Evolutionary conservation across 2,888 invertebrate genomes (phyloP).

Genomic region (Lampropteryx suffumata): DNA sequence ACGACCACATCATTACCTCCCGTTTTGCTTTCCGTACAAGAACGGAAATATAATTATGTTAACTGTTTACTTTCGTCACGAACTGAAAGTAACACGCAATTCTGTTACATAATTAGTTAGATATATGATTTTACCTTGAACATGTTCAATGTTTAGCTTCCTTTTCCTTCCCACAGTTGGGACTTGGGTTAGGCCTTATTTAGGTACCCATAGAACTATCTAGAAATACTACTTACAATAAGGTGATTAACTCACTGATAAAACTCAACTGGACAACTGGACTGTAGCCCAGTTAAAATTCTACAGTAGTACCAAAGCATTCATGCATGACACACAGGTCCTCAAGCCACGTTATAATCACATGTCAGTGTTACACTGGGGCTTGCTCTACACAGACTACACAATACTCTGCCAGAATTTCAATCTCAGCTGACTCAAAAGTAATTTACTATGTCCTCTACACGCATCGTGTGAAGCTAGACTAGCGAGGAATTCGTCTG

Average conservation of each 20-base stretch:
- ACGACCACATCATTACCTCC: slow-evolving; percentile 15
- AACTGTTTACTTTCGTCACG: slow-evolving; percentile 30
- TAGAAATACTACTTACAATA: too few relatives aligned
- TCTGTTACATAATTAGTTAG: slow-evolving; percentile 15
- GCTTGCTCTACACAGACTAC: too few relatives aligned
- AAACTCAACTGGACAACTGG: too few relatives aligned
- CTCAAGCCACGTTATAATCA: slow-evolving; percentile 14
- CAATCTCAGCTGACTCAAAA: slow-evolving; percentile 5
- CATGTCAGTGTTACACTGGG: slow-evolving; percentile 8
- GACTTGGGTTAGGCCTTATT: too few relatives aligned
- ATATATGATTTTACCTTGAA: not conserved
- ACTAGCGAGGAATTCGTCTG: slow-evolving; percentile 32
- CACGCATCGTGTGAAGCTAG: slow-evolving; percentile 19
- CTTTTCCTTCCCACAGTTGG: not conserved
- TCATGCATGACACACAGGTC: too few relatives aligned
- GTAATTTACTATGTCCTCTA: slow-evolving; percentile 36
- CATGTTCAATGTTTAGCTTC: not conserved
- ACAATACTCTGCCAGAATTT: too few relatives aligned
- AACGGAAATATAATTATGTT: slow-evolving; percentile 33
- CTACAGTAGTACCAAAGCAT: too few relatives aligned
- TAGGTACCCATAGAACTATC: too few relatives aligned
- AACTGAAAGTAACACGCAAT: slow-evolving; percentile 26
- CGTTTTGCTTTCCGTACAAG: slow-evolving; percentile 24
- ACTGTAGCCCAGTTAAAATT: too few relatives aligned
- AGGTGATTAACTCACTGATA: too few relatives aligned